These are phyloP conservation scores for Morbakka virulenta DNA, from an alignment of 30 jellyfish, hydroid and myxozoan species.

Conservation along the genomic window DNA sequence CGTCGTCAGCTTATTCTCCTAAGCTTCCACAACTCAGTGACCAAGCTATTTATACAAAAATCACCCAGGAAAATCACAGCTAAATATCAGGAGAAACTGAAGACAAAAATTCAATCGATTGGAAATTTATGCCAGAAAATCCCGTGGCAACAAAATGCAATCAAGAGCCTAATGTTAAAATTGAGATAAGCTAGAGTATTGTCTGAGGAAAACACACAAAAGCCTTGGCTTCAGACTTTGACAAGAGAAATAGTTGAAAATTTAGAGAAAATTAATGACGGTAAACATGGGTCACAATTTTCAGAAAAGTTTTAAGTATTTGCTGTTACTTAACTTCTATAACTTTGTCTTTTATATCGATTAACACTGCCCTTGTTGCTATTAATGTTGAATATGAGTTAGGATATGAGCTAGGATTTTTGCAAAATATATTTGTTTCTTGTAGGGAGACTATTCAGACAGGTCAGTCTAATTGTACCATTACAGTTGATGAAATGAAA, in stretches of 20 bases:
- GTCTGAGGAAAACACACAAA: neutral
- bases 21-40: neutral
- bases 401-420: constrained; percentile 46
- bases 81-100: neutral
- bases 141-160: no score
- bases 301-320: no score
- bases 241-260: constrained; percentile 9
- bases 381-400: no score
- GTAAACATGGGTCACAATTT: no score
- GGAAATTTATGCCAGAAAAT: no score
- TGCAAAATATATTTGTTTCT: neutral
- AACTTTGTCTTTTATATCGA: no score
- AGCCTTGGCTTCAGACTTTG: neutral
- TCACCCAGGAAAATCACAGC: constrained; percentile 2
- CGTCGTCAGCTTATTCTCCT: no score
- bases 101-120: no score
- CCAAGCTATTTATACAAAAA: neutral
- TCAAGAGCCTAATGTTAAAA: constrained; percentile 9
- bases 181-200: neutral
- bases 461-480: constrained; percentile 6
- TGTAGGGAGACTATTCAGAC: neutral
- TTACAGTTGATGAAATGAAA: constrained; percentile 16
- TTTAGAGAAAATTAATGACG: neutral
- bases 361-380: no score
- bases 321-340: no score